Percentiles rank a stretch among this genome's conserved stretches.
Conservation (phyloP, 1,140 invertebrate species). For the Panagrolaimus sp. region DNA sequence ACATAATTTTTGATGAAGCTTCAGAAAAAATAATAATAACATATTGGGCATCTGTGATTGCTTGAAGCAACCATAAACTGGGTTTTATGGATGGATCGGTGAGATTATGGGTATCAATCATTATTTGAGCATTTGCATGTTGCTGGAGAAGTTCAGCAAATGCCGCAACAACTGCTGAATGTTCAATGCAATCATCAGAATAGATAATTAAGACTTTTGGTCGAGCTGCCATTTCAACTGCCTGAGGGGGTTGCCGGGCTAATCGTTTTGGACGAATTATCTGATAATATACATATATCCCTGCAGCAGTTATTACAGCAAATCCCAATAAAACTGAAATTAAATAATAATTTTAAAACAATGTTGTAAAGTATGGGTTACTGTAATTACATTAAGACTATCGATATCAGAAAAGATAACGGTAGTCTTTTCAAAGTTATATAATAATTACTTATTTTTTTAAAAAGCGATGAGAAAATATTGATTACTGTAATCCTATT, state of each 20-base stretch:
- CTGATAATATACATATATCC: constrained; percentile 26
- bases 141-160: constrained; percentile 34
- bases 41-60: constrained; percentile 31
- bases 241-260: constrained; percentile 24
- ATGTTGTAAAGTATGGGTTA: too few relatives aligned
- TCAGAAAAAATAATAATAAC: constrained; percentile 45
- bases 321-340: constrained; percentile 22
- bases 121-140: constrained; percentile 34
- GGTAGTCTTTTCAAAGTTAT: too few relatives aligned
- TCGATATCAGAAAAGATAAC: too few relatives aligned
- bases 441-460: too few relatives aligned
- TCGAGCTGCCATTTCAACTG: constrained; percentile 28
- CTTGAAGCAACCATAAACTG: constrained; percentile 36
- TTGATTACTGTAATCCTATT: too few relatives aligned
- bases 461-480: too few relatives aligned
- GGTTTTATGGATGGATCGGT: constrained; percentile 22
- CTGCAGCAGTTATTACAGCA: constrained; percentile 19
- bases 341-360: constrained; percentile 19
- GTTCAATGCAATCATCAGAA: constrained; percentile 48
- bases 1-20: constrained; percentile 25
- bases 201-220: constrained; percentile 52
- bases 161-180: constrained; percentile 33
- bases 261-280: constrained; percentile 24
- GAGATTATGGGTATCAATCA: constrained; percentile 37
- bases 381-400: too few relatives aligned